Evolutionary conservation across 1,140 invertebrate species (phyloP).

Genomic region (Drosophila ercepeae): DNA sequence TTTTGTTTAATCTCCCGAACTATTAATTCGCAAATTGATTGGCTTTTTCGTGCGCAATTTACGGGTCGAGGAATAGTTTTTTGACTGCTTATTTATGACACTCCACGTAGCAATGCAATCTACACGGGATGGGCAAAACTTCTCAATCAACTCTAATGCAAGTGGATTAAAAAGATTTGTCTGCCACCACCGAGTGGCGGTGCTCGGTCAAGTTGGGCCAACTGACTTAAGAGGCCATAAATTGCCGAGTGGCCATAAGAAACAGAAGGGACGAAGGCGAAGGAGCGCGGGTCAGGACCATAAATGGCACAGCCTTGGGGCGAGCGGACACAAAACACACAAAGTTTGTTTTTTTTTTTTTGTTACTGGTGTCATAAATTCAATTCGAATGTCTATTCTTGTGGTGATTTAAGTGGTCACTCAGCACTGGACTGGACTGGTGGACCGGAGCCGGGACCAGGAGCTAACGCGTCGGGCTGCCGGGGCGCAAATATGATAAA

Average conservation of each 20-base stretch:
- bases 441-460: no score
- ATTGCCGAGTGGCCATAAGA: conserved; percentile 63
- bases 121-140: conserved; percentile 8
- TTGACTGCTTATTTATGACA: conserved; percentile 36
- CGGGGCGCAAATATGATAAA: conserved; percentile 78
- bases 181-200: conserved; percentile 18
- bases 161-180: conserved; percentile 60
- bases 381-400: conserved; percentile 80
- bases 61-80: conserved; percentile 16
- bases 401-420: conserved; percentile 81
- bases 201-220: conserved; percentile 50
- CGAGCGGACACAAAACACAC: conserved; percentile 1
- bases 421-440: conserved; percentile 48
- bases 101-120: conserved; percentile 19
- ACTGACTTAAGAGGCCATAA: conserved; percentile 73
- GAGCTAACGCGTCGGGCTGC: conserved; percentile 45
- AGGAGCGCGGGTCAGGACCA: conserved; percentile 16
- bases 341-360: neutral
- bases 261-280: conserved; percentile 23
- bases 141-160: conserved; percentile 60
- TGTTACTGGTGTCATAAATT: conserved; percentile 74
- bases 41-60: conserved; percentile 26
- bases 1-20: no score
- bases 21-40: conserved; percentile 38
- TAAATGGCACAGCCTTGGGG: conserved; percentile 70